Conservation (phyloP, 2,888 invertebrate species). For the Antitype chi region DNA sequence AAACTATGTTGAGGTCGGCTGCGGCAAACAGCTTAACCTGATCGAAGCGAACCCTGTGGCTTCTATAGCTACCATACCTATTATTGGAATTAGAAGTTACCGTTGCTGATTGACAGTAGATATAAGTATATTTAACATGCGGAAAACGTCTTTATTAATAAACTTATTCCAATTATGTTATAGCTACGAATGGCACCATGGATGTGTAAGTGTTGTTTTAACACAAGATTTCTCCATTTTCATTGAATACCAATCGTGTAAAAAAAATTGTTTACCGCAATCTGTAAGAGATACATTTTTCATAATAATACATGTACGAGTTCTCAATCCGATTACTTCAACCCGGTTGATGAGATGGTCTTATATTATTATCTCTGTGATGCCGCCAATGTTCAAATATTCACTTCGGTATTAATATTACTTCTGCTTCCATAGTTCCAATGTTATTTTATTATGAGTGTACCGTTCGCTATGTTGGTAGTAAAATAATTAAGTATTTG, state of each 20-base stretch:
- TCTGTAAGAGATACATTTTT: background rate
- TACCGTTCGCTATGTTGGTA: background rate
- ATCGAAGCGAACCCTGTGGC: too few relatives aligned
- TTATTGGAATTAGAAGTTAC: background rate
- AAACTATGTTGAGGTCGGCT: too few relatives aligned
- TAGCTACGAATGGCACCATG: too few relatives aligned
- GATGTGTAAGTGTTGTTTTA: background rate
- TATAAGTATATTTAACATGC: background rate
- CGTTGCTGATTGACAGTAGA: background rate
- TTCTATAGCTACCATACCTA: background rate
- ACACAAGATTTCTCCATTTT: background rate
- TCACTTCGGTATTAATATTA: conserved; percentile 32
- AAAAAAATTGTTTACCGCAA: background rate
- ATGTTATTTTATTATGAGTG: conserved; percentile 1
- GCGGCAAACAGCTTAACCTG: too few relatives aligned
- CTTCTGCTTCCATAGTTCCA: conserved; percentile 19
- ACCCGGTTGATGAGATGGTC: background rate
- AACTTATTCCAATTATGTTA: too few relatives aligned
- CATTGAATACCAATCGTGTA: background rate
- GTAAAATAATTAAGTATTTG: background rate
- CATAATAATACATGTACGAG: background rate
- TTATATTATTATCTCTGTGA: conserved; percentile 14
- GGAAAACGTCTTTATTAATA: background rate
- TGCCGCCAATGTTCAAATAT: background rate
- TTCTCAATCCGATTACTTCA: conserved; percentile 30